phyloP scores from a whole-genome alignment of 2,888 invertebrate genomes.

The Drosophila mettleri region DNA sequence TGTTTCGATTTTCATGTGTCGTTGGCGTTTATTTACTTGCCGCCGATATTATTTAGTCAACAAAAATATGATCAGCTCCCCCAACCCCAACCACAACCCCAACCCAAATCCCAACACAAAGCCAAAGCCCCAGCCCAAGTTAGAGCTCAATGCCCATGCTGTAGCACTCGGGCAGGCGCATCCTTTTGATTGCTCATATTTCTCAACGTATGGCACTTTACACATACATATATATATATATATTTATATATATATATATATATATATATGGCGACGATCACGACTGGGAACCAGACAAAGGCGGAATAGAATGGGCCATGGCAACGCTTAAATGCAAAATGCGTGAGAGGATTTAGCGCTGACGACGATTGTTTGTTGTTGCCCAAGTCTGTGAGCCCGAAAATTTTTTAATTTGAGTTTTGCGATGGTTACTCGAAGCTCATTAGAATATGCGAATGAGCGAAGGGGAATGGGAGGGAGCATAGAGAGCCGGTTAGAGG shows the following conservation, averaged over 20 bases:
- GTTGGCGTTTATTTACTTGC: constrained; percentile 67
- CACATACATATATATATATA: neutral
- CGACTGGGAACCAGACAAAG: constrained; percentile 25
- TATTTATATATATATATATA: constrained; percentile 33
- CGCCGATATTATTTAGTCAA: constrained; percentile 65
- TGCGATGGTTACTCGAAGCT: constrained; percentile 31
- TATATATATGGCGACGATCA: constrained; percentile 63
- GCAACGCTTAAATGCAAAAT: constrained; percentile 37
- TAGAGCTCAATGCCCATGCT: neutral
- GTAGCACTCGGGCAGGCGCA: constrained; percentile 47
- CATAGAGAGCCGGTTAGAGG: neutral
- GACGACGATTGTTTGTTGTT: constrained; percentile 62
- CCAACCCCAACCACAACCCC: neutral
- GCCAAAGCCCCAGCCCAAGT: neutral
- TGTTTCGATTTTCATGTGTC: constrained; percentile 44
- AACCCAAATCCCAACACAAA: too few relatives aligned
- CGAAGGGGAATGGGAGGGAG: neutral
- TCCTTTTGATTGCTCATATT: constrained; percentile 72
- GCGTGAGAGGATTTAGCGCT: constrained; percentile 65
- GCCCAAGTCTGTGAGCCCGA: constrained; percentile 45
- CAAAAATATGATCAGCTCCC: constrained; percentile 46
- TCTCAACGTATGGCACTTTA: constrained; percentile 59
- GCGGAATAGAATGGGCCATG: neutral
- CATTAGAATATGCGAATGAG: constrained; percentile 31
- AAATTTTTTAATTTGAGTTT: constrained; percentile 54